phyloP scores from a whole-genome alignment of 2,113 vertebrate genomes.

The Marcusenius ussheri region DNA sequence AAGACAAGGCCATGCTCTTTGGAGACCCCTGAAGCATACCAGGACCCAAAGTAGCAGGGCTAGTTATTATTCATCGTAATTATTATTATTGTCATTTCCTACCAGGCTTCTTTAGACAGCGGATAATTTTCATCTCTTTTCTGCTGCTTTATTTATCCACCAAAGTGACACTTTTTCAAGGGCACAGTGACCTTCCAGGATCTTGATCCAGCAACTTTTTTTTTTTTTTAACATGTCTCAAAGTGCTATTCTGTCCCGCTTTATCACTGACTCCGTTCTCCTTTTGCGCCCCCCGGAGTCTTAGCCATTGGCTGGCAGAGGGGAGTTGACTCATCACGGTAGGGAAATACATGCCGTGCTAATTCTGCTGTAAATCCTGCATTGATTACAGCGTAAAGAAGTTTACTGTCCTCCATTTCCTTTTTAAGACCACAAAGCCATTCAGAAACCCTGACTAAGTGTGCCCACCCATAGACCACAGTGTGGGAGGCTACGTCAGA shows the following conservation, averaged over 20 bases:
- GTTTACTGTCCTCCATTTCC: neutral
- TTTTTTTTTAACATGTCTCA: neutral
- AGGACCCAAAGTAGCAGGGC: neutral
- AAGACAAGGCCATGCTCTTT: neutral
- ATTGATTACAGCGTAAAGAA: neutral
- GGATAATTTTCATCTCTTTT: neutral
- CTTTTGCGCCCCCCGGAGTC: neutral
- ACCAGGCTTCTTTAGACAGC: neutral
- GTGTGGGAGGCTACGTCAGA: neutral
- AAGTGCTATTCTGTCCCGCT: neutral
- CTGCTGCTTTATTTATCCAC: neutral
- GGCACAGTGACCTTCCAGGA: neutral
- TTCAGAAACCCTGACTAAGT: neutral
- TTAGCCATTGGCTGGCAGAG: neutral
- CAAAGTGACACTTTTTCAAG: neutral
- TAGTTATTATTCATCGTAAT: neutral
- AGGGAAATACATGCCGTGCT: neutral
- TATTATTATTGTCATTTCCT: conserved; percentile 2
- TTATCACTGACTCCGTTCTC: neutral
- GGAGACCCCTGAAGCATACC: neutral
- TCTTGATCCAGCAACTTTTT: neutral
- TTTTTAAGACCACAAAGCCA: neutral
- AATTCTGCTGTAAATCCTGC: neutral
- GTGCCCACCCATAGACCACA: neutral
- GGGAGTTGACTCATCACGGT: neutral